Evolutionary conservation across 2,113 vertebrate genomes (phyloP), one percentile per base, ranked within the genome.

Genomic region (Callorhinus ursinus): DNA sequence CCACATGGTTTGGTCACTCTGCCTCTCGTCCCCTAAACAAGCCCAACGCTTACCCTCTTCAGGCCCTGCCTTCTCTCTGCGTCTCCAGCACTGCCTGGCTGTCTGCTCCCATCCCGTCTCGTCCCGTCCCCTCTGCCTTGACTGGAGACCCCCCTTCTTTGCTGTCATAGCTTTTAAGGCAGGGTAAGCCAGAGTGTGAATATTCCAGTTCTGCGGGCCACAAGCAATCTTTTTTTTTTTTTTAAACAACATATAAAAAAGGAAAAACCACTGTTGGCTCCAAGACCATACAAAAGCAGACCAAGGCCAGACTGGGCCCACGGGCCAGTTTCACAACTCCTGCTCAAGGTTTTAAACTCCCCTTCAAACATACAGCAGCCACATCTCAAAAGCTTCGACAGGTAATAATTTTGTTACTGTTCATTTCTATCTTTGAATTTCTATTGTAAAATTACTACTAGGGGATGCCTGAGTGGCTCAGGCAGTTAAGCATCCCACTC

Each of bases 61-160:
- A 0, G 39, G 39, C 16, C 22, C 71, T 14, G 12, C 71, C 71
- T 42, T 26, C 39, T 36, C 22, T 26, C 72, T 28, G 39, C 14
- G 0, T 77, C 42, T 9, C 74, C 74, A 13, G 42, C 42, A 77
- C 42, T 2, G 74, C 74, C 26, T 0, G 7, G 42, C 42, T 18
- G 42, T 4, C 74, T 31, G 74, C 74, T 16, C 72, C 74, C 14
- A 0, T 31, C 74, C 42, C 33, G 0, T 4, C 16, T 11, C 10
- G 11, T 28, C 16, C n/a, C 4, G 0, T 2, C 67, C 33, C 33
- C 33, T 36, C 8, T n/a, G 18, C 33, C n/a, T 21, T 4, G 0
- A 10, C 33, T n/a, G 33, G 18, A n/a, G 33, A n/a, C 67, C 67
- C 28, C 18, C 31, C n/a, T 31, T 4, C 31, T 46, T 22, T 24